phyloP scores from a whole-genome alignment of 2,113 vertebrate species.

The Peromyscus californicus region DNA sequence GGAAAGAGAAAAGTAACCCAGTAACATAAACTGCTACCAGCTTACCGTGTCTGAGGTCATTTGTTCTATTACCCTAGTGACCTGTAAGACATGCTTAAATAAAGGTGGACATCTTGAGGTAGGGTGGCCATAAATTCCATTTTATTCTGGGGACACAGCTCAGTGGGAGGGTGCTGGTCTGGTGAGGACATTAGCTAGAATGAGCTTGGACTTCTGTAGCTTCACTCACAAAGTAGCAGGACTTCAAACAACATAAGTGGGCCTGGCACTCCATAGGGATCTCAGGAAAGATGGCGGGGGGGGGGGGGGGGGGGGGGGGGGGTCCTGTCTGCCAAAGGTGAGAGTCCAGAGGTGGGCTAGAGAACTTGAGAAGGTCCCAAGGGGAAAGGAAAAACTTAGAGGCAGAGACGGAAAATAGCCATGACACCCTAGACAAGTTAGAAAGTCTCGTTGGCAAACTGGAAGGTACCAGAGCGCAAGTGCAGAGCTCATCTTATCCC shows the following conservation, averaged over 20 bases:
- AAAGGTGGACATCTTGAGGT: neutral
- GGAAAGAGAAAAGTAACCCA: slow-evolving; percentile 11
- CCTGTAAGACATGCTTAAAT: neutral
- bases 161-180: neutral
- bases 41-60: neutral
- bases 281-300: neutral
- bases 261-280: neutral
- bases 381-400: neutral
- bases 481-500: neutral
- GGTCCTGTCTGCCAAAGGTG: neutral
- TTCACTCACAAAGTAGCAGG: neutral
- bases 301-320: no score
- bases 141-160: neutral
- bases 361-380: neutral
- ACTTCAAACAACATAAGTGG: neutral
- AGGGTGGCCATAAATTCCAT: neutral
- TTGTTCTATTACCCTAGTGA: neutral
- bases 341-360: neutral
- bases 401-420: neutral
- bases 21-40: neutral
- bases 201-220: neutral
- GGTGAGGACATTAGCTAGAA: slow-evolving; percentile 25
- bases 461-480: neutral
- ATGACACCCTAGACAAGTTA: neutral
- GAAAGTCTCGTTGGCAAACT: neutral